phyloP scores from a whole-genome alignment of 2,113 vertebrate species.

The Megaptera novaeangliae region DNA sequence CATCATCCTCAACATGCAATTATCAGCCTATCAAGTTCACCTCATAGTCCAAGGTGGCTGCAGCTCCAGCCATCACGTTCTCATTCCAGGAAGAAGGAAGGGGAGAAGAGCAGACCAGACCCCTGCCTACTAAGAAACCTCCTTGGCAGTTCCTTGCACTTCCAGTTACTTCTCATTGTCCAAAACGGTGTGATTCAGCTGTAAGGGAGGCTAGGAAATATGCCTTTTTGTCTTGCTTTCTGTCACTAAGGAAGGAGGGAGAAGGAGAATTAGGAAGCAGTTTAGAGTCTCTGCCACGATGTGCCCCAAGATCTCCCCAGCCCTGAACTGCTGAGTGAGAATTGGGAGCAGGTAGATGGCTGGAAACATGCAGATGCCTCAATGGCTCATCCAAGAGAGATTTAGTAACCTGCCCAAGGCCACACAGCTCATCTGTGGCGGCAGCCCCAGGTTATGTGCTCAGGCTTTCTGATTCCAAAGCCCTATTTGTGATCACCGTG shows the following conservation, averaged over 20 bases:
- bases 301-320: rapidly evolving
- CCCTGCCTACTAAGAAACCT: not conserved
- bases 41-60: not conserved
- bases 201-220: not conserved
- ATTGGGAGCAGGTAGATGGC: not conserved
- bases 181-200: not conserved
- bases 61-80: not conserved
- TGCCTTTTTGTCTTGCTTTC: not conserved
- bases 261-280: not conserved
- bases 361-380: not conserved
- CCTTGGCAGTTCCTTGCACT: not conserved
- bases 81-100: not conserved
- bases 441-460: rapidly evolving
- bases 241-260: not conserved
- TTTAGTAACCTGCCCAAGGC: not conserved
- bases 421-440: not conserved
- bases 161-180: not conserved
- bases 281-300: not conserved
- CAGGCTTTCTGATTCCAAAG: not conserved
- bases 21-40: not conserved
- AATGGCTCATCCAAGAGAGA: not conserved
- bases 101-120: not conserved
- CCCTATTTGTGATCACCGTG: too few species aligned
- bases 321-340: not conserved
- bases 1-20: too few species aligned